Evolutionary conservation across 2,888 invertebrate species (phyloP).

Genomic region (Boloria euphrosyne): DNA sequence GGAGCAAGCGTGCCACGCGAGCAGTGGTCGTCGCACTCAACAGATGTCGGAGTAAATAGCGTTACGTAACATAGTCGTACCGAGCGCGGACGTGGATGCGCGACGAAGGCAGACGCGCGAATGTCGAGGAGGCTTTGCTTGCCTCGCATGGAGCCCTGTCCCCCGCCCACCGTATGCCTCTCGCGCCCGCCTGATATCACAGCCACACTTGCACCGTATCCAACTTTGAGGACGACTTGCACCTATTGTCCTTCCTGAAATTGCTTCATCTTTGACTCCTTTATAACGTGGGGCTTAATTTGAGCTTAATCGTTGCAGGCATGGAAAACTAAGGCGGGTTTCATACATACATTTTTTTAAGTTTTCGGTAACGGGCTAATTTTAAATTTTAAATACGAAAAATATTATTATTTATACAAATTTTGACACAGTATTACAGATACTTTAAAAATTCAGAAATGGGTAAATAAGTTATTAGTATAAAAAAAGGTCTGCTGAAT

Average conservation of each 20-base stretch:
- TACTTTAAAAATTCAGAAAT: too few relatives aligned
- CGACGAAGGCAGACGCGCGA: constrained; percentile 70
- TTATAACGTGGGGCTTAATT: background rate
- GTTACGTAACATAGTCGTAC: constrained; percentile 71
- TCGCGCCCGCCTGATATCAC: constrained; percentile 46
- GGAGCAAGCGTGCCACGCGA: constrained; percentile 72
- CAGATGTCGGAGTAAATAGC: constrained; percentile 68
- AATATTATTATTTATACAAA: too few relatives aligned
- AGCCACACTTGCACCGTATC: constrained; percentile 20
- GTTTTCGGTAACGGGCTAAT: too few relatives aligned
- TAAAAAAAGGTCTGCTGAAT: too few relatives aligned
- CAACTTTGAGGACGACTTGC: constrained; percentile 41
- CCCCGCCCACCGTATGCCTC: constrained; percentile 43
- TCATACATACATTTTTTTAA: background rate
- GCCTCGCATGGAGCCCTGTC: constrained; percentile 49
- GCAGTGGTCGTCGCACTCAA: constrained; percentile 65
- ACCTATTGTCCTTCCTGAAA: constrained; percentile 46
- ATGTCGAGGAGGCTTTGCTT: constrained; percentile 60
- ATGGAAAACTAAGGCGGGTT: background rate
- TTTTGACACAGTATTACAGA: too few relatives aligned
- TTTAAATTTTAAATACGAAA: too few relatives aligned
- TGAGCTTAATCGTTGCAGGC: background rate
- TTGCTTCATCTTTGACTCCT: constrained; percentile 28
- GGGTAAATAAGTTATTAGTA: background rate
- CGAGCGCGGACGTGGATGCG: constrained; percentile 63